Evolutionary conservation across 2,888 invertebrate genomes (phyloP).

Genomic region (Stenoptilia bipunctidactyla): DNA sequence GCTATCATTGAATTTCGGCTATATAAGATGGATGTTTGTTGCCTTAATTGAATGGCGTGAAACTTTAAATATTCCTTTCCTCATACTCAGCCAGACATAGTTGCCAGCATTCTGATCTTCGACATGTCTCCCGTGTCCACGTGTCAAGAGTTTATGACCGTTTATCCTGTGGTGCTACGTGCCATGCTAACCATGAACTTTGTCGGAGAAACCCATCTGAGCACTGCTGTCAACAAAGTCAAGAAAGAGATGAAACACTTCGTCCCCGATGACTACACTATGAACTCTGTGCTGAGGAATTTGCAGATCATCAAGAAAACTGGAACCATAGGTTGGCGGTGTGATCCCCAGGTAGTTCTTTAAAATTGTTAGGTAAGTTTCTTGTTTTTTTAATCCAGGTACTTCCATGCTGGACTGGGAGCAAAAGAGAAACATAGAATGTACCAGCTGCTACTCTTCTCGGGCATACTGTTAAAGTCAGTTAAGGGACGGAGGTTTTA

Average conservation of each 20-base stretch:
- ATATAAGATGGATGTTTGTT: too few relatives aligned
- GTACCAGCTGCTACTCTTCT: too few relatives aligned
- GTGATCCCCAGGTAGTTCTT: conserved; percentile 80
- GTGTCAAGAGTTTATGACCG: conserved; percentile 59
- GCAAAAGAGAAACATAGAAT: too few relatives aligned
- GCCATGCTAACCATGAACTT: conserved; percentile 41
- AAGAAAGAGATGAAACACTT: conserved; percentile 25
- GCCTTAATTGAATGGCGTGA: too few relatives aligned
- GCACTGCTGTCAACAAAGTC: conserved; percentile 20
- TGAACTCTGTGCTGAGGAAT: conserved; percentile 65
- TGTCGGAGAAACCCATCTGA: conserved; percentile 21
- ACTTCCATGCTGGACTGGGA: too few relatives aligned
- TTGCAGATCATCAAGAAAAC: conserved; percentile 47
- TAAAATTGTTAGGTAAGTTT: too few relatives aligned
- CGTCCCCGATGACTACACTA: conserved; percentile 65
- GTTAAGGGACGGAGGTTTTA: too few relatives aligned
- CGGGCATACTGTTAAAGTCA: too few relatives aligned
- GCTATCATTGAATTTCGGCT: too few relatives aligned
- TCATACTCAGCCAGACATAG: conserved; percentile 57
- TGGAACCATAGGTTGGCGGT: conserved; percentile 73
- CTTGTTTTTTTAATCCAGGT: too few relatives aligned
- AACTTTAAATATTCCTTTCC: too few relatives aligned
- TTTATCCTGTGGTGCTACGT: conserved; percentile 72
- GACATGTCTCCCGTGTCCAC: conserved; percentile 76
- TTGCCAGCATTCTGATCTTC: conserved; percentile 74